A percentile compares a stretch with the other conserved stretches of the same genome.
These are phyloP conservation scores for Bombyx mori DNA, from an alignment of 1,140 invertebrate genomes.

Conservation along the genomic window DNA sequence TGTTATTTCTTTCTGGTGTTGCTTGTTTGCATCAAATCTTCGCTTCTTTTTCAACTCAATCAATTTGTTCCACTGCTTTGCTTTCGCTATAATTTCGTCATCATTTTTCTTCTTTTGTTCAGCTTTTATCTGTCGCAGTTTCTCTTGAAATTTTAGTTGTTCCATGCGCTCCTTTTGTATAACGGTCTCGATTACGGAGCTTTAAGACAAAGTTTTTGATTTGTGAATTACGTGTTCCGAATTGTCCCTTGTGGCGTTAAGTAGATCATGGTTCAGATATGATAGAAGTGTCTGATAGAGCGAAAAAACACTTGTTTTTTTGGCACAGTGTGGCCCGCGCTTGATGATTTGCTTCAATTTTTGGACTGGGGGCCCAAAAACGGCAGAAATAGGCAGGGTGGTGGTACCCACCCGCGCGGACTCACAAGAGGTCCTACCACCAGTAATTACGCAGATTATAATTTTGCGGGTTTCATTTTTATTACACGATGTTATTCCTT, in stretches of 20 bases:
- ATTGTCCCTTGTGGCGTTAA: not conserved
- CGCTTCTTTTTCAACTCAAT: conserved; percentile 28
- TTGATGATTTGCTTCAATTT: too few relatives aligned
- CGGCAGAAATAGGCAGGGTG: too few relatives aligned
- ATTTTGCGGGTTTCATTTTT: too few relatives aligned
- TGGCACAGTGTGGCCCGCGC: too few relatives aligned
- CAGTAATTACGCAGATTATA: too few relatives aligned
- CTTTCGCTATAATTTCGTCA: conserved; percentile 36
- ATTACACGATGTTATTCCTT: too few relatives aligned
- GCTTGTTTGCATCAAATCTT: conserved; percentile 44
- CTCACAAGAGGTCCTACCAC: too few relatives aligned
- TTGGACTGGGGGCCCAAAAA: too few relatives aligned
- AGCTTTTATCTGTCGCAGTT: conserved; percentile 27
- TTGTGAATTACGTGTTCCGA: not conserved
- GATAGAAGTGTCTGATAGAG: too few relatives aligned
- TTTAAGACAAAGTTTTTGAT: conserved; percentile 10
- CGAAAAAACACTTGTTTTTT: too few relatives aligned
- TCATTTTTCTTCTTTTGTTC: conserved; percentile 45
- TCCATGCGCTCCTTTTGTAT: conserved; percentile 54
- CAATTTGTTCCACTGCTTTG: conserved; percentile 52
- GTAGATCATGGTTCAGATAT: too few relatives aligned
- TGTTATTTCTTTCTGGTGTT: conserved; percentile 47
- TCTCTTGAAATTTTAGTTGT: conserved; percentile 52
- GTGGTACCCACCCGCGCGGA: too few relatives aligned
- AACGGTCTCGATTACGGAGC: conserved; percentile 58